Base-by-base conservation (phyloP, 2,113 vertebrate genomes). In the Heterotis niloticus region DNA sequence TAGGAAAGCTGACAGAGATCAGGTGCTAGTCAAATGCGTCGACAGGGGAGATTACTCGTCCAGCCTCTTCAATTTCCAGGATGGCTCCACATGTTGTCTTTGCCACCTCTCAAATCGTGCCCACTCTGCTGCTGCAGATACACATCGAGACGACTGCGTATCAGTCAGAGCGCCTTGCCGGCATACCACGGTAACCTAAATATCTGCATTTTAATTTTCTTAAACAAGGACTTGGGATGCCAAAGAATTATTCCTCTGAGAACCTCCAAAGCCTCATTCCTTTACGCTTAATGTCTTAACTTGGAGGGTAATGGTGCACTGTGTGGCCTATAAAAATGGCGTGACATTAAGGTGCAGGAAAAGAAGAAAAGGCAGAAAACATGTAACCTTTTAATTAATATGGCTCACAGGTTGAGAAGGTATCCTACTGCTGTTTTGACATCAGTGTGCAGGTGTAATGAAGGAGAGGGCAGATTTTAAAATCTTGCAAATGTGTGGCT, bases 81-180 rank as follows among this genome's bases (percentile, higher is more conserved):
- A 74, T 3, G 24, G 54, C n/a, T 18, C 51, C 12, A 44, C 56
- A 23, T 17, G 51, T 24, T 74, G 23, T 23, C n/a, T 73, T 57
- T 26, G n/a, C 51, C 51, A 13, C 71, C 14, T 44, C 77, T 72
- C 76, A 74, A 74, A 74, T 54, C 5, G 71, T n/a, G 54, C 26
- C 14, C 51, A 59, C 23, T 4, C 7, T 7, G 71, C 57, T 59
- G 13, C 54, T 57, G 71, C 57, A 74, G 57, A 57, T 74, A 74
- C 57, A 57, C 52, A 26, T 23, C n/a, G 71, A 78, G 85, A 83
- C 80, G 78, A 84, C 81, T 79, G 82, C 56, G 76, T 70, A 59
- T 79, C 68, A 82, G 85, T 84, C 78, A 84, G 75, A 84, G 78
- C 83, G 81, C 83, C 54, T n/a, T 72, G 44, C 24, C 17, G 3